These are phyloP conservation scores for Drosophila longiperda DNA, from an alignment of 2,888 invertebrate genomes.

Conservation along the genomic window DNA sequence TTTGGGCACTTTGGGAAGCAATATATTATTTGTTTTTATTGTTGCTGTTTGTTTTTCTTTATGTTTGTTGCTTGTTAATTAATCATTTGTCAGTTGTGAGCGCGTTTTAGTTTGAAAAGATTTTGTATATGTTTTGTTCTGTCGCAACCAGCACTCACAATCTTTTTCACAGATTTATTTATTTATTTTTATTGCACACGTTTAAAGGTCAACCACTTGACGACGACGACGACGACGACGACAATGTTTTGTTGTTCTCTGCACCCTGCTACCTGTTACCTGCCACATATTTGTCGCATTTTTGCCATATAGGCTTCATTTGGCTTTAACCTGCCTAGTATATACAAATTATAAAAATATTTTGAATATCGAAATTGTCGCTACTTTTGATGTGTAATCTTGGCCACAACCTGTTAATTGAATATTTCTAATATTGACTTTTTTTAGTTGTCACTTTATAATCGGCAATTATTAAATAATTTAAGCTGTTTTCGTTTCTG, in stretches of 20 bases:
- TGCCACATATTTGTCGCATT: conserved; percentile 19
- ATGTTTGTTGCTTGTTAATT: conserved; percentile 54
- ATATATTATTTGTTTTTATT: conserved; percentile 1
- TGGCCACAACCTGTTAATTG: conserved; percentile 24
- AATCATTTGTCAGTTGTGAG: conserved; percentile 65
- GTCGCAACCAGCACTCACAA: conserved; percentile 16
- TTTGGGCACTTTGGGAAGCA: conserved; percentile 39
- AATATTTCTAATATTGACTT: conserved; percentile 12
- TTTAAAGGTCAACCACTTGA: conserved; percentile 73
- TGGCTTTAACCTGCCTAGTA: conserved; percentile 13
- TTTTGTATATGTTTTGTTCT: conserved; percentile 25
- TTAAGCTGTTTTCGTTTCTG: neutral
- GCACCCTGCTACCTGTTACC: neutral
- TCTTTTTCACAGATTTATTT: conserved; percentile 58
- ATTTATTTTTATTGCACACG: conserved; percentile 61
- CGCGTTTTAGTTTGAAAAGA: conserved; percentile 31
- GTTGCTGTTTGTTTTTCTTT: neutral
- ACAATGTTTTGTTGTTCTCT: conserved; percentile 1
- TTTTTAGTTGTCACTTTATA: conserved; percentile 4
- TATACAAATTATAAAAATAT: conserved; percentile 4
- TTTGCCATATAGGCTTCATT: conserved; percentile 24
- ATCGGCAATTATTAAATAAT: conserved; percentile 19
- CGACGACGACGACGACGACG: conserved; percentile 30
- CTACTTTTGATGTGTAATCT: conserved; percentile 26
- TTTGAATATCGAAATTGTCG: conserved; percentile 15